A percentile compares a stretch with the other conserved stretches of the same genome.
Conservation (phyloP, 2,888 invertebrate species). For the Drosophila suboccidentalis region DNA sequence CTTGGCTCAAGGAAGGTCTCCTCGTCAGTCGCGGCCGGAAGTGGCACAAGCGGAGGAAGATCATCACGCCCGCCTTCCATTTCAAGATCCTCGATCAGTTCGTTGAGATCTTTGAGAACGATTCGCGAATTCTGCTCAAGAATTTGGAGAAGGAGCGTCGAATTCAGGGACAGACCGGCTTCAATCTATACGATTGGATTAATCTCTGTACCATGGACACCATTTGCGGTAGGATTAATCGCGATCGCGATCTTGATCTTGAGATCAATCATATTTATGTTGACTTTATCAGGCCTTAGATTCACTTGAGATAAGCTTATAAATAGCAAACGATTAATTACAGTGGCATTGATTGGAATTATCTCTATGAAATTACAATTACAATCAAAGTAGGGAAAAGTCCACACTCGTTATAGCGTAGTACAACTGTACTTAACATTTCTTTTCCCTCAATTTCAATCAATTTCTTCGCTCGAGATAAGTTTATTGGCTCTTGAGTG, state of each 20-base stretch:
- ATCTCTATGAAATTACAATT: background rate
- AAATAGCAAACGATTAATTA: background rate
- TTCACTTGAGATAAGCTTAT: background rate
- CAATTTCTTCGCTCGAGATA: background rate
- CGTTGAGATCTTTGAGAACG: conserved; percentile 89
- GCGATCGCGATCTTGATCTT: background rate
- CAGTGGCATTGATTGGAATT: background rate
- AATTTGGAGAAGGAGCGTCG: conserved; percentile 86
- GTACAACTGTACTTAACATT: background rate
- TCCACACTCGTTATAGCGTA: background rate
- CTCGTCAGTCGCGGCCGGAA: conserved; percentile 86
- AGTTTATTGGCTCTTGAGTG: background rate
- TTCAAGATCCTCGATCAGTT: conserved; percentile 92
- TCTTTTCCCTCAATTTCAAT: background rate
- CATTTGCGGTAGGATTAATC: conserved; percentile 87
- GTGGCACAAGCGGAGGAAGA: conserved; percentile 88
- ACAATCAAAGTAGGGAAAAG: background rate
- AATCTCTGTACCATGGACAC: conserved; percentile 88
- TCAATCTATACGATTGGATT: conserved; percentile 89
- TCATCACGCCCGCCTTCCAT: conserved; percentile 92
- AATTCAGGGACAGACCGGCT: conserved; percentile 86
- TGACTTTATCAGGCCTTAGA: background rate
- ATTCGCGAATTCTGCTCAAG: conserved; percentile 87
- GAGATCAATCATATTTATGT: background rate
- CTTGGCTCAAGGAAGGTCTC: conserved; percentile 87